Evolutionary conservation across 2,888 invertebrate species (phyloP), one percentile per base, ranked within the genome.

Genomic region (Himalopsyche japonica): DNA sequence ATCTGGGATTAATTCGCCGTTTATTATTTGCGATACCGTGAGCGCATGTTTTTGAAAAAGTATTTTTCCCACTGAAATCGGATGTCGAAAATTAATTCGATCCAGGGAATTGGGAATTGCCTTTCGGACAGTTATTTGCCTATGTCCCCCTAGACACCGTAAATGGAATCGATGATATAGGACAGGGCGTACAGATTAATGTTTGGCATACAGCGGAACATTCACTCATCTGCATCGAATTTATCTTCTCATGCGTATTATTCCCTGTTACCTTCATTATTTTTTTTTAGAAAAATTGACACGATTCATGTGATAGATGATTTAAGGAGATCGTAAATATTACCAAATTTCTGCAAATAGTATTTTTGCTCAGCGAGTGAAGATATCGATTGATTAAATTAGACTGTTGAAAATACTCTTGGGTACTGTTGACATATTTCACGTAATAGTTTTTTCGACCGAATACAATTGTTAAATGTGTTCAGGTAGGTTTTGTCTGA

Each of bases 71-170:
- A 79, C 77, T 80, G 37, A 80, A 80, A 83, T 83, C 83, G 83
- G 80, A 80, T 43, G 83, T 80, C 77, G 83, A 80, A 83, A 83
- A 83, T 83, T 77, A 83, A 80, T 83, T 83, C 80, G 80, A 80
- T 80, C 80, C 76, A 27, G 83, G 83, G 83, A 80, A 80, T 83
- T 83, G 83, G 83, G 83, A 80, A 83, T 83, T 83, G 83, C 47
- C 83, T 80, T 80, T 83, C 57, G 80, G 79, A 83, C 83, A 79
- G 79, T 77, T 49, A 48, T 32, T 76, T 49, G 79, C 20, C 57
- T 79, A 83, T 79, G 70, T 43, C 64, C 70, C 76, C 76, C 76
- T 83, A 57, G 79, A 76, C 79, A 79, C 70, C 30, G 80, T 49
- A 20, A 37, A 78, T 27, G 24, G 10, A 81, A 70, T 81, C 37